phyloP scores from a whole-genome alignment of 2,888 invertebrate species.

The Hedya salicella region DNA sequence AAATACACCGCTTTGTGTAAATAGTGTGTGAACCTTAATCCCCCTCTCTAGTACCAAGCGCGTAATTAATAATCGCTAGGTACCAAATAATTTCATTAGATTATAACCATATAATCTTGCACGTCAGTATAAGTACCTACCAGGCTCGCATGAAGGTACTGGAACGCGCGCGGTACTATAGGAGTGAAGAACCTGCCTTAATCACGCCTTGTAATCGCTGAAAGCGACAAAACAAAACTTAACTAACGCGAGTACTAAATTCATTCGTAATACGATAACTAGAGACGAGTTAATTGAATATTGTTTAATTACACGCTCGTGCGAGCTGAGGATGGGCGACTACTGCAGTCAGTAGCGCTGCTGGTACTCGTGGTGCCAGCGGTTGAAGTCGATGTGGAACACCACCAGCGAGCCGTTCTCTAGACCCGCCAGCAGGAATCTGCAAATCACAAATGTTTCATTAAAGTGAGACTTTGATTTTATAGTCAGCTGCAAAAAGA shows the following conservation, averaged over 20 bases:
- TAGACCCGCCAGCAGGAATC: slow-evolving; percentile 98
- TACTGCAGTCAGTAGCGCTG: slow-evolving; percentile 91
- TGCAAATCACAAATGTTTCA: slow-evolving; percentile 69
- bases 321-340: background rate
- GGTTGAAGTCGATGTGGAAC: slow-evolving; percentile 99
- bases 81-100: background rate
- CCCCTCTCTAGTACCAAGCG: slow-evolving; percentile 9
- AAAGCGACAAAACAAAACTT: slow-evolving; percentile 34
- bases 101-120: background rate
- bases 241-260: slow-evolving; percentile 39
- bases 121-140: background rate
- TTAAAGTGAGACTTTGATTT: no score
- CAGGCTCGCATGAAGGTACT: background rate
- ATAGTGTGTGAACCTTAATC: slow-evolving; percentile 12
- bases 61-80: background rate
- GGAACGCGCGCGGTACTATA: slow-evolving; percentile 9
- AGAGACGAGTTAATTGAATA: slow-evolving; percentile 42
- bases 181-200: background rate
- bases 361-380: slow-evolving; percentile 98
- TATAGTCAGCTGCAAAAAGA: no score
- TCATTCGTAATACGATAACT: slow-evolving; percentile 34
- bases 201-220: slow-evolving; percentile 28
- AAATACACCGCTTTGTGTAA: slow-evolving; percentile 27
- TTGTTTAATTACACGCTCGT: slow-evolving; percentile 32
- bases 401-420: slow-evolving; percentile 99